phyloP scores from a whole-genome alignment of 2,888 invertebrate species.

The Agrochola lota region DNA sequence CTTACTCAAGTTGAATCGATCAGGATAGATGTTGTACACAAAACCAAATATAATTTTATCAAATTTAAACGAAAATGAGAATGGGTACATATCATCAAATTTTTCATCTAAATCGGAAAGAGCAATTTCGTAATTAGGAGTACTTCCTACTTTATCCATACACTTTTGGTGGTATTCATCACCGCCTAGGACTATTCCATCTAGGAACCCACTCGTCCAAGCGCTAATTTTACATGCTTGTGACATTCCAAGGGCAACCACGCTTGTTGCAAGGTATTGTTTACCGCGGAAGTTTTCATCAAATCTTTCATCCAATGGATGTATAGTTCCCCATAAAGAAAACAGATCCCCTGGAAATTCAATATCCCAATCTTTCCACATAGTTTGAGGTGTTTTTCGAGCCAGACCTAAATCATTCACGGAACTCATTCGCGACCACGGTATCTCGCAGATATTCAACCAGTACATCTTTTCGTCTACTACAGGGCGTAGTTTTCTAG shows the following conservation, averaged over 20 bases:
- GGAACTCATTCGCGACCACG: conserved; percentile 84
- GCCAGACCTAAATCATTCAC: conserved; percentile 82
- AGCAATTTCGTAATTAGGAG: conserved; percentile 90
- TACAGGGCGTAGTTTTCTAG: conserved; percentile 74
- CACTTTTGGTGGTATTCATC: conserved; percentile 90
- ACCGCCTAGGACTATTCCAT: conserved; percentile 91
- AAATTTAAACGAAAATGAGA: conserved; percentile 89
- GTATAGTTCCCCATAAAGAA: conserved; percentile 92
- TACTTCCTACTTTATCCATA: conserved; percentile 79
- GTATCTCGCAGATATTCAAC: conserved; percentile 82
- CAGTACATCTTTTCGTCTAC: conserved; percentile 89
- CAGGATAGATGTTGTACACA: conserved; percentile 90
- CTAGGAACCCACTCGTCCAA: conserved; percentile 91
- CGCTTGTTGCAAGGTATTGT: conserved; percentile 91
- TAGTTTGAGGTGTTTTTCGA: conserved; percentile 78
- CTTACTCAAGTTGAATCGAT: conserved; percentile 92
- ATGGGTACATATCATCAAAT: conserved; percentile 90
- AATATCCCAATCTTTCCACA: conserved; percentile 93
- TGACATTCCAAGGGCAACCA: conserved; percentile 90
- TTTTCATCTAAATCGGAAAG: conserved; percentile 90
- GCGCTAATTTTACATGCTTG: conserved; percentile 91
- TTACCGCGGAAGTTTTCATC: conserved; percentile 89
- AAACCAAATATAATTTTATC: conserved; percentile 91
- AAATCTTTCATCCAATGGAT: conserved; percentile 91
- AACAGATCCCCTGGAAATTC: conserved; percentile 92